A percentile compares a stretch with the other conserved stretches of the same genome.
Evolutionary conservation across 1,140 invertebrate genomes (phyloP).

Genomic region (Linepithema humile): DNA sequence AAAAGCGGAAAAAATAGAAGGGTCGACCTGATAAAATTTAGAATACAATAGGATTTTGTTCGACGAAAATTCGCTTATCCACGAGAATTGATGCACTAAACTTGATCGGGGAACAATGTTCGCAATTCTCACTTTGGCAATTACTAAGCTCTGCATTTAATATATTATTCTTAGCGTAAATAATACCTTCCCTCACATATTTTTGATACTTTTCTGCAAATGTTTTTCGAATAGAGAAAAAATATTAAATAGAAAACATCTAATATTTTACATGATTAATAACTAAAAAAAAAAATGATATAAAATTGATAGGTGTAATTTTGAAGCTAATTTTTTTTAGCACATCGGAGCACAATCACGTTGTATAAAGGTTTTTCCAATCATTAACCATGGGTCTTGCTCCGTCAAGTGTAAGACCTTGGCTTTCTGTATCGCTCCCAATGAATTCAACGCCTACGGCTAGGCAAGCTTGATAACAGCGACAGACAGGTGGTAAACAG

Average conservation of each 20-base stretch:
- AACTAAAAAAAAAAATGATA: not conserved
- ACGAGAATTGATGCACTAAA: constrained; percentile 18
- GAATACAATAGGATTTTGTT: constrained; percentile 24
- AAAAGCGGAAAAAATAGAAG: constrained; percentile 13
- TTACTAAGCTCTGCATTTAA: not conserved
- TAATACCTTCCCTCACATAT: not conserved
- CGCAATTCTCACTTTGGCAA: not conserved
- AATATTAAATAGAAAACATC: not conserved
- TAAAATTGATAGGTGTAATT: not conserved
- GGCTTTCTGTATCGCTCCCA: constrained; percentile 27
- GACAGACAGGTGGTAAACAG: constrained; percentile 48
- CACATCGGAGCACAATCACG: not conserved
- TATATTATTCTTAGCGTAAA: not conserved
- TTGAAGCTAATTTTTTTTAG: not conserved
- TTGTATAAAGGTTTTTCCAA: constrained; percentile 11
- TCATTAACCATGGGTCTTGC: constrained; percentile 18
- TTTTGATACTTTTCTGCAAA: not conserved
- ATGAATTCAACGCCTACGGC: constrained; percentile 54
- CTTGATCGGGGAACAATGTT: not conserved
- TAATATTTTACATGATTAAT: not conserved
- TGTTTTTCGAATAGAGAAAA: not conserved
- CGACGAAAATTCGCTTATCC: constrained; percentile 22
- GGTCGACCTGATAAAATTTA: constrained; percentile 24
- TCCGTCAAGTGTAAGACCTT: constrained; percentile 13
- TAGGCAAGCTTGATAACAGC: constrained; percentile 43